Base-by-base conservation (phyloP, 1,140 invertebrate genomes). In the Agrilus planipennis region DNA sequence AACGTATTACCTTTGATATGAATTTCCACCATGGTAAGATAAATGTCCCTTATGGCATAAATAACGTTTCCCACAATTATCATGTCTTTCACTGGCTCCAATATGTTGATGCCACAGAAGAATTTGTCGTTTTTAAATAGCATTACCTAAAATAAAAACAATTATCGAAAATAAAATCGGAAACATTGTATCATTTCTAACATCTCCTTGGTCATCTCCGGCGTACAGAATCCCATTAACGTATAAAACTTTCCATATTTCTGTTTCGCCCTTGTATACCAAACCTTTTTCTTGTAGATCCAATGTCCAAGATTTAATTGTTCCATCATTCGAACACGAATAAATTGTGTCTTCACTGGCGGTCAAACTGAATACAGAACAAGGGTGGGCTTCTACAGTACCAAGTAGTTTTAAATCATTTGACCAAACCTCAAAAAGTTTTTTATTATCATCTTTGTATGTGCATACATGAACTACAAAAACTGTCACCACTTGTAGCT, bases 321-420 rank as follows among this genome's bases (percentile, higher is more conserved):
- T 61, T 3, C 64, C 63, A 48, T 70, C 66, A 47, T 63, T 70
- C 0, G 66, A 68, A 45, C 60, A 67, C 2, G 64, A 62, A 44
- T 69, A 69, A 0, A 69, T 31, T 27, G 49, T 58, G 22, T 63
- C 51, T 4, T 60, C 55, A 20, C 47, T 42, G 1, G 56, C 57
- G 4, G 60, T 56, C 15, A 68, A 12, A 37, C 52, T 51, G 46
- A 57, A 67, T 4, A 70, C 58, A 19, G 61, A 60, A 12, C 57
- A 56, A 6, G 56, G 54, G 51, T 69, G 66, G 4, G 64, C 66
- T 47, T 65, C 54, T 5, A 62, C 54, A 51, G 67, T 59, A 29
- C 45, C 49, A 11, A 60, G 27, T 27, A 63, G 52, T 46, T 63
- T 56, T 20, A 70, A 50, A 47, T 68, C 60, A 23, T 51, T 36